phyloP scores from a whole-genome alignment of 2,888 invertebrate genomes.

The Orgyia antiqua region DNA sequence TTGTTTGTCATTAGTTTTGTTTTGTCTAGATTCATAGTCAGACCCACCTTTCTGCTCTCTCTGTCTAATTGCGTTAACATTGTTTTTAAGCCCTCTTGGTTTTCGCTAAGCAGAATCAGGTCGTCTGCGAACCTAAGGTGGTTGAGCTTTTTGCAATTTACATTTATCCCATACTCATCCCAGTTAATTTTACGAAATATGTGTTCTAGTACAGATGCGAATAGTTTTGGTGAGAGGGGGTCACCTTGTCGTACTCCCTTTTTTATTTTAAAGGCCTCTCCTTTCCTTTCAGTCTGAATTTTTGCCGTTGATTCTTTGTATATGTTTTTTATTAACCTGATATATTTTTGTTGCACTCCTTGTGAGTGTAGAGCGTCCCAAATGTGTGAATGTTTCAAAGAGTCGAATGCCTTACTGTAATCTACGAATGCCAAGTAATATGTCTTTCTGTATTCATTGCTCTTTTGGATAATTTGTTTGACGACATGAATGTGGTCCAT shows the following conservation, averaged over 20 bases:
- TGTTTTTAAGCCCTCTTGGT: too few relatives aligned
- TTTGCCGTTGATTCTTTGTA: too few relatives aligned
- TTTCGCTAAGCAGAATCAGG: too few relatives aligned
- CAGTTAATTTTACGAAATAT: too few relatives aligned
- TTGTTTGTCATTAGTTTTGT: constrained; percentile 10
- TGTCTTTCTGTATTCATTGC: constrained; percentile 1
- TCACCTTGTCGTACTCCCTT: constrained; percentile 5
- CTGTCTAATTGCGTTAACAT: too few relatives aligned
- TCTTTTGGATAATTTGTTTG: constrained; percentile 2
- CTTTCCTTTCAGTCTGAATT: constrained; percentile 4
- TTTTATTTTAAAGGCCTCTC: constrained; percentile 1
- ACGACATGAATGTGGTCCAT: too few relatives aligned
- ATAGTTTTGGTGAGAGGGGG: constrained; percentile 5
- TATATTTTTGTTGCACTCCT: constrained; percentile 6
- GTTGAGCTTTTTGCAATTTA: constrained; percentile 6
- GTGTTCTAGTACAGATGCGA: constrained; percentile 2
- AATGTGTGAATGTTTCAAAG: constrained; percentile 1
- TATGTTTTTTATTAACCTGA: constrained; percentile 5
- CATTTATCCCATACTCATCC: constrained; percentile 5
- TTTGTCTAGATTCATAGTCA: constrained; percentile 10
- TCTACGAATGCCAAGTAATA: constrained; percentile 4
- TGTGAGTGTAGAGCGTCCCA: constrained; percentile 2
- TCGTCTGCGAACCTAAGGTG: too few relatives aligned
- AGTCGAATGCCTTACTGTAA: constrained; percentile 3
- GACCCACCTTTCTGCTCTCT: too few relatives aligned